Base-by-base conservation (phyloP, 1,140 invertebrate genomes). In the Bombus breviceps region DNA sequence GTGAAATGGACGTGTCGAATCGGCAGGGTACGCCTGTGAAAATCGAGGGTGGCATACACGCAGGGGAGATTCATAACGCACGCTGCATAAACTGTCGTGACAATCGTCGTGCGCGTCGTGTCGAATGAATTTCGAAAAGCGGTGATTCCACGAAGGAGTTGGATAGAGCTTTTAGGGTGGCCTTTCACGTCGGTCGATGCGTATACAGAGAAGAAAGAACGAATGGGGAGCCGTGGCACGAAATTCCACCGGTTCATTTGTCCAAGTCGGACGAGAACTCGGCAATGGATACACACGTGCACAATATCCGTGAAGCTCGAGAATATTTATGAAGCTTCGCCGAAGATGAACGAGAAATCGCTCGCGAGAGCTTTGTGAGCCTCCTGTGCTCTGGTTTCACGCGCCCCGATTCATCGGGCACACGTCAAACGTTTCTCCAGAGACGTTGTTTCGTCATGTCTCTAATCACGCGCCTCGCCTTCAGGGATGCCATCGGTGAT, bases 321-420 rank as follows among this genome's bases (percentile, higher is more conserved):
- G 83, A 85, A 85, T 85, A 85, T 85, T 85, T 85, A 85, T 85
- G 84, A 85, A 85, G 79, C 71, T 34, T 76, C 57, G 57, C 13
- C 59, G 79, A 74, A 80, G 78, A 75, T 81, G 84, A 81, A 85
- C 64, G 84, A 85, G 71, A 81, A 81, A 85, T 57, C 79, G 71
- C 62, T 85, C 47, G 43, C 59, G 66, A 34, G 22, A 34, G 59
- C 79, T 85, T 81, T 85, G 79, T 68, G 69, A 41, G 53, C 66
- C 53, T 85, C 76, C 76, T 82, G 69, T 41, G 47, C 74, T 18
- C 53, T 3, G 12, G 32, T 66, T 66, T 32, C 15, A 6, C 47
- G 22, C 39, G 43, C 72, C 10, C 32, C n/a, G 10, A 25, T 66
- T 85, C 84, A 85, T 85, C 84, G 78, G 25, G 71, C 43, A 68